These are phyloP conservation scores for Epicauta chinensis DNA, from an alignment of 1,140 invertebrate species.

Conservation along the genomic window DNA sequence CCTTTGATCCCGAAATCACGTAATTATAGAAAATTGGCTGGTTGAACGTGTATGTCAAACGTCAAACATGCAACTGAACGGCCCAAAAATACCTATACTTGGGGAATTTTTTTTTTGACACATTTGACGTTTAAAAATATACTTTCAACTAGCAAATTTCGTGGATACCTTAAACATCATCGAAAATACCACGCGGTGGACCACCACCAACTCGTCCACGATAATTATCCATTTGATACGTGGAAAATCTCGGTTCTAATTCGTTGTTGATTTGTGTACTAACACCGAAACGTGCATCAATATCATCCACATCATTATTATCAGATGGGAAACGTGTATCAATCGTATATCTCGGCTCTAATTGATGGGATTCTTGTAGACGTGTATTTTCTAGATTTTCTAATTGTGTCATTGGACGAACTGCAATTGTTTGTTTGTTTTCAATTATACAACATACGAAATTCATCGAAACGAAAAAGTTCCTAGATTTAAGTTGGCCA, in stretches of 20 bases:
- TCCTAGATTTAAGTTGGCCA: too few relatives aligned
- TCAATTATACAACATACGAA: too few relatives aligned
- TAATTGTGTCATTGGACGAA: slow-evolving; percentile 21
- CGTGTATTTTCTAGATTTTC: slow-evolving; percentile 26
- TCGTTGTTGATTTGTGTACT: slow-evolving; percentile 46
- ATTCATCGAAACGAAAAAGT: too few relatives aligned
- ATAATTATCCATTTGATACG: slow-evolving; percentile 46
- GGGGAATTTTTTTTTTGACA: too few relatives aligned
- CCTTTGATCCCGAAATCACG: too few relatives aligned
- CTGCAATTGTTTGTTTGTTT: too few relatives aligned
- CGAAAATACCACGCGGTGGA: slow-evolving; percentile 75
- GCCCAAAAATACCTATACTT: too few relatives aligned
- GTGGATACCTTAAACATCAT: slow-evolving; percentile 57
- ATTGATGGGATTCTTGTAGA: slow-evolving; percentile 42
- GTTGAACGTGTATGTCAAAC: too few relatives aligned
- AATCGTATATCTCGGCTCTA: slow-evolving; percentile 50
- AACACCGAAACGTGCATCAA: slow-evolving; percentile 54
- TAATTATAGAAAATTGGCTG: too few relatives aligned
- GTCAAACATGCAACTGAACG: too few relatives aligned
- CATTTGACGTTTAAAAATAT: too few relatives aligned
- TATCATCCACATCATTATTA: slow-evolving; percentile 45
- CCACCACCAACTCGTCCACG: slow-evolving; percentile 51
- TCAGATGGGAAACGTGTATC: slow-evolving; percentile 47
- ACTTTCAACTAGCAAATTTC: slow-evolving; percentile 5
- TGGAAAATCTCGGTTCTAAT: slow-evolving; percentile 38